phyloP scores from a whole-genome alignment of 2,797 vertebrate species.

The Clarias fuscus region DNA sequence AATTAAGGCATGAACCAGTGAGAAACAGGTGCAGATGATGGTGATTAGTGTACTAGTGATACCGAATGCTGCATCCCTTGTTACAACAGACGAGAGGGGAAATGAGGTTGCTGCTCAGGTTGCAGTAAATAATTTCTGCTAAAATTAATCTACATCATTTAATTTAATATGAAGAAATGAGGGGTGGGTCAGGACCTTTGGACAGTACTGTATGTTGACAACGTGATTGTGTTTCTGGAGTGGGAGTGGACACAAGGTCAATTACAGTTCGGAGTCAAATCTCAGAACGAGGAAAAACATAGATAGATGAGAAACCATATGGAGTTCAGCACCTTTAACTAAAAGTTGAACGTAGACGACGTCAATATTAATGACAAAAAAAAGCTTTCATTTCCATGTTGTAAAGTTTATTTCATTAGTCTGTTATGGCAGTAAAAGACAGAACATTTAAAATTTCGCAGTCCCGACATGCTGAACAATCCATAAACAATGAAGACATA shows the following conservation, averaged over 20 bases:
- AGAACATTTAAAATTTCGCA: conserved; percentile 91
- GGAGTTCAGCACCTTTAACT: neutral
- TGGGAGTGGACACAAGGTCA: neutral
- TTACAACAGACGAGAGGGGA: no score
- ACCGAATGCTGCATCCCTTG: no score
- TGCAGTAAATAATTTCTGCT: no score
- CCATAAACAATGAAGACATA: conserved; percentile 78
- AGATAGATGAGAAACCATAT: neutral
- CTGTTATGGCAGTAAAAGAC: conserved; percentile 91
- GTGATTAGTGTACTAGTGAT: no score
- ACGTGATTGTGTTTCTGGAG: neutral
- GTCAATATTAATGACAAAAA: conserved; percentile 12
- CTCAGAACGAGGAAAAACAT: neutral
- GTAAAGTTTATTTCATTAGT: conserved; percentile 91
- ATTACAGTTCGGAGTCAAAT: neutral
- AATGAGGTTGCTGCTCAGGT: no score
- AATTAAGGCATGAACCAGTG: no score
- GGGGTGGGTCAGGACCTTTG: no score
- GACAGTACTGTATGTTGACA: no score
- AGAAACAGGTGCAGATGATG: no score
- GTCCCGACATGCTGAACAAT: conserved; percentile 98
- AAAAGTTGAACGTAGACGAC: neutral
- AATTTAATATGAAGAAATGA: no score
- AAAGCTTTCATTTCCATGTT: conserved; percentile 59
- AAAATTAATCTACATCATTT: no score